Conservation (phyloP, 1,140 invertebrate species). For the Tetramorium parvispinum region DNA sequence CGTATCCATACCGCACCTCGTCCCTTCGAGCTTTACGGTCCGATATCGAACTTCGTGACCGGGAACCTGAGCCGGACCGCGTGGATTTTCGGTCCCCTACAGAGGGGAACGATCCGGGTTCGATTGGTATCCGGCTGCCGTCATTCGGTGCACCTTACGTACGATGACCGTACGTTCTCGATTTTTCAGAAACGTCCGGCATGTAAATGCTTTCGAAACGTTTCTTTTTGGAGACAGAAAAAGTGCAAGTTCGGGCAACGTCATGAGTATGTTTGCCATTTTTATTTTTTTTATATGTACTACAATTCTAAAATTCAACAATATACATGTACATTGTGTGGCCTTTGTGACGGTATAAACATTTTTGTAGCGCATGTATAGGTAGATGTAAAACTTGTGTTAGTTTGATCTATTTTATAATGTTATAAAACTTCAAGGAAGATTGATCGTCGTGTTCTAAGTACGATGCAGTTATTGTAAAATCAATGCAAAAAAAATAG, state of each 20-base stretch:
- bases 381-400: background rate
- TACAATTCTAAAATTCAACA: background rate
- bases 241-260: background rate
- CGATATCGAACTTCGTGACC: slow-evolving; percentile 71
- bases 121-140: slow-evolving; percentile 1
- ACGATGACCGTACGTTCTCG: slow-evolving; percentile 20
- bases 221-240: background rate
- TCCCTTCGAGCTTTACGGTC: slow-evolving; percentile 65
- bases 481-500: slow-evolving; percentile 11
- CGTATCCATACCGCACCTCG: slow-evolving; percentile 66
- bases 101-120: slow-evolving; percentile 55
- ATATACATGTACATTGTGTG: background rate
- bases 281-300: background rate
- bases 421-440: background rate
- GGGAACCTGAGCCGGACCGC: slow-evolving; percentile 60
- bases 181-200: slow-evolving; percentile 11
- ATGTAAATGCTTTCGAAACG: background rate
- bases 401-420: background rate
- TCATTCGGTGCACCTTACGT: slow-evolving; percentile 34
- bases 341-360: background rate
- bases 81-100: slow-evolving; percentile 67
- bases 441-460: background rate
- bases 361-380: background rate
- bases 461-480: background rate
- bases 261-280: background rate